Conservation (phyloP, 2,113 vertebrate genomes). For the Aix galericulata region DNA sequence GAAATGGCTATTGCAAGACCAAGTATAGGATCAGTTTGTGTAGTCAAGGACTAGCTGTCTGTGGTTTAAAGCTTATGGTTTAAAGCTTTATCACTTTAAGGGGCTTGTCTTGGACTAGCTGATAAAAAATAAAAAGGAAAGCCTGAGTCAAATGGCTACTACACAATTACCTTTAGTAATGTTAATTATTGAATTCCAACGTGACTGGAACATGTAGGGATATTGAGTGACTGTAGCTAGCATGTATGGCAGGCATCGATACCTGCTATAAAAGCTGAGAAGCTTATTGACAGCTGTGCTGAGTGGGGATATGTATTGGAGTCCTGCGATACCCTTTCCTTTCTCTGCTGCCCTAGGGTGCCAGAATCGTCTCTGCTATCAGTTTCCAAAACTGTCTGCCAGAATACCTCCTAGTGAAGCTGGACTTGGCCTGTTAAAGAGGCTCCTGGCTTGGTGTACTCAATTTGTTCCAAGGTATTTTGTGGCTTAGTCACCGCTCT, state of each 20-base stretch:
- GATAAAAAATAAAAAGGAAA: not conserved
- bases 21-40: not conserved
- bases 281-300: too few relatives aligned
- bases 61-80: not conserved
- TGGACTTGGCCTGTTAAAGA: rapidly evolving
- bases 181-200: not conserved
- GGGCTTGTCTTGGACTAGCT: not conserved
- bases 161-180: not conserved
- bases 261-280: not conserved
- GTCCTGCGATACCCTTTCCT: not conserved
- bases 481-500: rapidly evolving
- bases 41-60: not conserved
- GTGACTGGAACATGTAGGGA: too few relatives aligned
- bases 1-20: not conserved
- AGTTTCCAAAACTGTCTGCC: not conserved
- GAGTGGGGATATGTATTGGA: too few relatives aligned
- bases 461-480: rapidly evolving
- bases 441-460: not conserved
- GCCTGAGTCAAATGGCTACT: not conserved
- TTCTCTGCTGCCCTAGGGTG: not conserved
- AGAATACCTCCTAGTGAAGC: not conserved
- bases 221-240: not conserved
- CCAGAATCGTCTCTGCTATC: not conserved
- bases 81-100: not conserved
- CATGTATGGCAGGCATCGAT: rapidly evolving